Evolutionary conservation across 1,140 invertebrate species (phyloP).

Genomic region (Phthorimaea operculella): DNA sequence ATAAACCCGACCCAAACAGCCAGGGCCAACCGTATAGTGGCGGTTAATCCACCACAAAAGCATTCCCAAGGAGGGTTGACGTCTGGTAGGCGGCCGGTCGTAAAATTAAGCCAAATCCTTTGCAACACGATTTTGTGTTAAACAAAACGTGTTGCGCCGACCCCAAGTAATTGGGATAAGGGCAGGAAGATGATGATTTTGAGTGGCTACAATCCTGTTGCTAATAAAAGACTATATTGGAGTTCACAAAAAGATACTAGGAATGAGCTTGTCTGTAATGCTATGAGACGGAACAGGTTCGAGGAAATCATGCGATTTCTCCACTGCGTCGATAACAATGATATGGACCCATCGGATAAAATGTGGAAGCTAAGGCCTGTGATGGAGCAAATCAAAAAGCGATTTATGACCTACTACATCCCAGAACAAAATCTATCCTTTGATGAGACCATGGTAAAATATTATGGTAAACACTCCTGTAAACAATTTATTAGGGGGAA

Average conservation of each 20-base stretch:
- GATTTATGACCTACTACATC: not conserved
- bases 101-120: too few species aligned
- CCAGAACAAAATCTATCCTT: not conserved
- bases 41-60: too few species aligned
- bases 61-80: too few species aligned
- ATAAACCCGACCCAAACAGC: too few species aligned
- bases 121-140: too few species aligned
- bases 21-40: too few species aligned
- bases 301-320: not conserved
- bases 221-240: conserved; percentile 1
- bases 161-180: too few species aligned
- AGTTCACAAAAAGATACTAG: not conserved
- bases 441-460: conserved; percentile 4
- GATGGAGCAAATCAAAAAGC: conserved; percentile 1
- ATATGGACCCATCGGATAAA: not conserved
- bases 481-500: conserved; percentile 6
- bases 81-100: too few species aligned
- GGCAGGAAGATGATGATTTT: too few species aligned
- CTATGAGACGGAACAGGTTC: conserved; percentile 4
- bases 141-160: too few species aligned
- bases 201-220: not conserved
- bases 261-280: conserved; percentile 4
- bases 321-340: conserved; percentile 6
- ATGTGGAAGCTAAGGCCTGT: conserved; percentile 8
- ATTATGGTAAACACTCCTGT: not conserved